Conservation (phyloP, 2,113 vertebrate species). For the Halcyon senegalensis region DNA sequence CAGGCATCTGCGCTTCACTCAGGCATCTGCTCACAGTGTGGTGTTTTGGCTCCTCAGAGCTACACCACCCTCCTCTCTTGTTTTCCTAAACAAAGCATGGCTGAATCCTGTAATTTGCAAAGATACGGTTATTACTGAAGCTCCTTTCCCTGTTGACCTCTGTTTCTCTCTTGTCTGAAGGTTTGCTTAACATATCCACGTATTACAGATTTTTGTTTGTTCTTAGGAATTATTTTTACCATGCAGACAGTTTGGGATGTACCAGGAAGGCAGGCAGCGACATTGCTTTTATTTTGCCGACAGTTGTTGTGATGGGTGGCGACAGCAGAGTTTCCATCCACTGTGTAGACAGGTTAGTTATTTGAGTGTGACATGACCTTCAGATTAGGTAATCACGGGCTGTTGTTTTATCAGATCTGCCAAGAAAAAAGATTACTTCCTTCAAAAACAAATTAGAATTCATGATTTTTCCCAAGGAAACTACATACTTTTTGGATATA, state of each 20-base stretch:
- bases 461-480: constrained; percentile 63
- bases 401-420: constrained; percentile 64
- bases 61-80: not conserved
- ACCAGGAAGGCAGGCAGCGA: not conserved
- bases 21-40: accelerated
- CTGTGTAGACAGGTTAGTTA: constrained; percentile 16
- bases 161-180: not conserved
- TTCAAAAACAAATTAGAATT: constrained; percentile 71
- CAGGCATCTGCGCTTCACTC: not conserved
- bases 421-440: constrained; percentile 76
- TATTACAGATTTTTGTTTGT: not conserved
- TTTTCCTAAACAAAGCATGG: not conserved
- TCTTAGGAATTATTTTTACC: constrained; percentile 24
- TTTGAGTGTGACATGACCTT: constrained; percentile 63
- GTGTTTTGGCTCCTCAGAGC: not conserved
- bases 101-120: not conserved
- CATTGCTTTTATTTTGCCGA: not conserved
- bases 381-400: constrained; percentile 58
- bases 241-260: not conserved
- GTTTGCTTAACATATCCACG: not conserved
- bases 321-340: constrained; percentile 22
- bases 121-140: not conserved
- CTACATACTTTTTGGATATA: not conserved
- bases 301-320: constrained; percentile 13
- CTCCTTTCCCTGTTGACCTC: not conserved